Evolutionary conservation across 2,113 vertebrate species (phyloP).

Genomic region (Taurulus bubalis): DNA sequence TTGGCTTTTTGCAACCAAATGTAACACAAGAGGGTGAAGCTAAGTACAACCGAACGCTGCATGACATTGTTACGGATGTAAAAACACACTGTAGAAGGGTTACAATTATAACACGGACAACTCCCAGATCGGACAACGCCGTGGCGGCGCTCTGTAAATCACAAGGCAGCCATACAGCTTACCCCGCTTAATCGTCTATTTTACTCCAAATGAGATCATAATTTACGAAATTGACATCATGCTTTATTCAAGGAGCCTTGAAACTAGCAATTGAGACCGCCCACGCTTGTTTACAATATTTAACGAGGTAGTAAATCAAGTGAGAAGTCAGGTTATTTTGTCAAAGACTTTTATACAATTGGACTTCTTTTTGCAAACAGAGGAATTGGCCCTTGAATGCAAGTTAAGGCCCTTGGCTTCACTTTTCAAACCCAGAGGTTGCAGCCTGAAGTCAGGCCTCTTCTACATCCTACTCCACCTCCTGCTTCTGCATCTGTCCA

Average conservation of each 20-base stretch:
- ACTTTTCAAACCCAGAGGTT: background rate
- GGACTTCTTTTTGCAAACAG: too few relatives aligned
- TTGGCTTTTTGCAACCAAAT: background rate
- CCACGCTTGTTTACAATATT: background rate
- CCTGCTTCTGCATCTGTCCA: background rate
- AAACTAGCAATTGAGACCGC: background rate
- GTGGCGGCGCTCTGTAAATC: background rate
- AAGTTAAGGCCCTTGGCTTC: background rate
- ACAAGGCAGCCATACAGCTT: too few relatives aligned
- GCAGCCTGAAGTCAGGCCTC: background rate
- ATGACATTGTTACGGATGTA: too few relatives aligned
- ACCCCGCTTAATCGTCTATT: background rate
- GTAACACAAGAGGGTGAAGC: too few relatives aligned
- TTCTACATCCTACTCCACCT: background rate
- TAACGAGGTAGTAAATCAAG: background rate
- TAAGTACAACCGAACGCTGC: too few relatives aligned
- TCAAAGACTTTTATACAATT: background rate
- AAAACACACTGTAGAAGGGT: too few relatives aligned
- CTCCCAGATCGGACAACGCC: background rate
- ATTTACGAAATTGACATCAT: background rate
- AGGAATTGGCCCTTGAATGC: too few relatives aligned
- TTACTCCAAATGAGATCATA: background rate
- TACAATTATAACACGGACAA: too few relatives aligned
- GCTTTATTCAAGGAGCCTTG: background rate
- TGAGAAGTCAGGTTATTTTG: background rate